Base-by-base conservation (phyloP, 2,113 vertebrate genomes). In the Dipodomys merriami region DNA sequence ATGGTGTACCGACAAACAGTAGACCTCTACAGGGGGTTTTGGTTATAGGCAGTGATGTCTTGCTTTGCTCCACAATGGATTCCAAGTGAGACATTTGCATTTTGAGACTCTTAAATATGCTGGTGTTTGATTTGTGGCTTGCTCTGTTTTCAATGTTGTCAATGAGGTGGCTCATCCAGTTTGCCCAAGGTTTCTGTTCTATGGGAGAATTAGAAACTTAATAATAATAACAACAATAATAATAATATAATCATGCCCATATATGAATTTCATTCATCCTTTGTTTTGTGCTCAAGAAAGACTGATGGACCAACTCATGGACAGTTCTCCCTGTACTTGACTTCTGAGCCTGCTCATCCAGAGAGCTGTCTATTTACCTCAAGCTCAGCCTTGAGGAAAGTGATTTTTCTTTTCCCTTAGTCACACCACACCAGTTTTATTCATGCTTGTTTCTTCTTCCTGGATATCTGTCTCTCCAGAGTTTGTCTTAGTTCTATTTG, bases 51-150 rank as follows among this genome's bases (percentile, higher is more conserved):
- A 19, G 23, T 44, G 18, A 35, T 20, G 15, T 27, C 78, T 15
- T 57, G n/a, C 13, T 10, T 29, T 68, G 62, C 46, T 20, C 72
- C 79, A 30, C 12, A 64, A 39, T 44, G 5, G 4, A 6, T 90
- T 73, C 16, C 10, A 20, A 11, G 53, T 49, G 18, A 35, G 23
- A 67, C 27, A 12, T 89, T 64, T 82, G 53, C 22, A 81, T 18
- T 11, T n/a, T 0, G n/a, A 79, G 60, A n/a, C 25, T 65, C 72
- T 60, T 10, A 13, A 19, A 2, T 60, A 35, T 33, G 35, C 64
- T 78, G 33, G 57, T 19, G 44, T 69, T 91, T 79, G 25, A 65
- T 85, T 35, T 88, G 79, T 81, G 77, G 73, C 19, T 83, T 84
- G 29, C 33, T 35, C 64, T 25, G 1, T 65, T 80, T 91, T 62